Percentiles rank a stretch among this genome's conserved stretches.
phyloP scores from a whole-genome alignment of 1,140 invertebrate species.

The Wasmannia auropunctata region DNA sequence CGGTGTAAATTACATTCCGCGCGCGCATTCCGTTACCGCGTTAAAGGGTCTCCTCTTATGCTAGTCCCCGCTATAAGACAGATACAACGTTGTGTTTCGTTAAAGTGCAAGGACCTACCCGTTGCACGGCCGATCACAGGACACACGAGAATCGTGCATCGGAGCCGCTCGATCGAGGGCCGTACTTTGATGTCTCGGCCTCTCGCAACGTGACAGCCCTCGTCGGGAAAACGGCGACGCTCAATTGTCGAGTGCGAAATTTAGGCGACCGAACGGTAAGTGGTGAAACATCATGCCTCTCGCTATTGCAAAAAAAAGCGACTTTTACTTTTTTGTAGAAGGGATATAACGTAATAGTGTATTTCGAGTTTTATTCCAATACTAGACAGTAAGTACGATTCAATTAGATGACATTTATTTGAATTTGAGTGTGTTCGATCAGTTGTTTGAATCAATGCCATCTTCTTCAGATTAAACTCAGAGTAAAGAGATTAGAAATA shows the following conservation, averaged over 20 bases:
- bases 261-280: conserved; percentile 92
- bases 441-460: conserved; percentile 4
- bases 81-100: conserved; percentile 36
- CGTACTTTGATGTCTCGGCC: conserved; percentile 90
- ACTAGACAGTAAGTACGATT: background rate
- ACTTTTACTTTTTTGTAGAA: background rate
- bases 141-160: conserved; percentile 78
- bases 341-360: background rate
- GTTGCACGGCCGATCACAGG: conserved; percentile 79
- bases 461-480: background rate
- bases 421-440: background rate
- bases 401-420: background rate
- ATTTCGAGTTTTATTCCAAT: background rate
- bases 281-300: background rate
- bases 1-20: conserved; percentile 24
- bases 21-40: background rate
- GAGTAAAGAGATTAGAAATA: background rate
- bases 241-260: conserved; percentile 92
- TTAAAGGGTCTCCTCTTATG: background rate
- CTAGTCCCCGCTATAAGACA: background rate
- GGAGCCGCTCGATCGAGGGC: conserved; percentile 86
- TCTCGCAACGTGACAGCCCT: conserved; percentile 93
- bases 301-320: background rate
- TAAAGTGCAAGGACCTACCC: conserved; percentile 78
- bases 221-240: conserved; percentile 91